Evolutionary conservation across 2,797 vertebrate species (phyloP), one percentile per base, ranked within the genome.

Genomic region (Clamator glandarius): DNA sequence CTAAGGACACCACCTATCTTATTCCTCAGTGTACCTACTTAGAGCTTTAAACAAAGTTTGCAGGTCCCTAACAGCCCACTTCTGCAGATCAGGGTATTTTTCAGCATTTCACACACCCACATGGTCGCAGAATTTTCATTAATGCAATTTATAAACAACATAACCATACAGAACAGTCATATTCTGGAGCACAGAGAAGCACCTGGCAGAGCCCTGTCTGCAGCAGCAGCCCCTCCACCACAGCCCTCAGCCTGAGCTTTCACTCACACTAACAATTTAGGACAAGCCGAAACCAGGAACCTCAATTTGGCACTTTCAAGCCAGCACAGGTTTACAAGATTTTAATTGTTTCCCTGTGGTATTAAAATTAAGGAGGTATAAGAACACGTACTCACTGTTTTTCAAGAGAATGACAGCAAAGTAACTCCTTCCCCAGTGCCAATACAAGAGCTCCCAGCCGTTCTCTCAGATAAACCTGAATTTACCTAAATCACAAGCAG

Each of bases 401-500:
- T 55, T n/a, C 20, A 31, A 6, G 13, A 36, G 33, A 4, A 0
- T 17, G 90, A 90, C 29, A 88, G 68, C 25, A 55, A 31, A 63
- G 41, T 2, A 66, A 36, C 41, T 19, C n/a, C n/a, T n/a, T n/a
- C n/a, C n/a, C 29, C 1, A 1, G 11, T 17, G 21, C 6, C 0
- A 2, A 39, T 0, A n/a, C 3, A 6, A 15, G 28, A 61, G 14
- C 29, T 31, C 73, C 58, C 61, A 66, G 1, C 5, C 4, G 0
- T 41, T 33, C 14, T 4, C 2, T 11, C 46, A 42, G 12, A 15
- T 23, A 1, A 11, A 2, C 8, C 72, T 33, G 17, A 33, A 5
- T 3, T 42, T 13, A 12, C 2, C 0, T 0, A 12, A n/a, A 26
- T 2, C 0, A 1, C 26, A 5, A 0, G 25, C 31, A 9, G 54